These are phyloP conservation scores for Muntiacus muntjak DNA, from an alignment of 2,113 vertebrate species.

Conservation along the genomic window DNA sequence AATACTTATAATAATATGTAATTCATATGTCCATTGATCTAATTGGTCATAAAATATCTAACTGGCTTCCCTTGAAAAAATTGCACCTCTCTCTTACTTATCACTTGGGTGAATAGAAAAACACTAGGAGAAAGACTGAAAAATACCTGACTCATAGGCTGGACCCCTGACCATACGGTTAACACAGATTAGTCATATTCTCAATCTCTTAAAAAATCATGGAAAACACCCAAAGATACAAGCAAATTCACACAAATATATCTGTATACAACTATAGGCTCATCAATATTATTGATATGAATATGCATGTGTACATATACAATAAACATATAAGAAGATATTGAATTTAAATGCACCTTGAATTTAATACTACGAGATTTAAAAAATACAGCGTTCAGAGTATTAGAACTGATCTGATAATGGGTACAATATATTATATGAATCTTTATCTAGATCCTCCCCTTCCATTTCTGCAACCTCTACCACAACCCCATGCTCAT, in stretches of 20 bases:
- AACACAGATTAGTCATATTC: not conserved
- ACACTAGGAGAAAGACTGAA: not conserved
- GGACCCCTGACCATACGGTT: not conserved
- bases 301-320: not conserved
- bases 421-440: not conserved
- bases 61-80: not conserved
- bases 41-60: not conserved
- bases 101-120: not conserved
- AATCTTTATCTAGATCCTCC: not conserved
- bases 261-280: not conserved
- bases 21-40: not conserved
- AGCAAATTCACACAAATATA: not conserved
- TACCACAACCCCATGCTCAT: not conserved
- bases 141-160: not conserved
- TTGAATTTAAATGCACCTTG: not conserved
- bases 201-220: not conserved
- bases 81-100: not conserved
- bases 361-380: not conserved
- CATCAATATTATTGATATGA: not conserved
- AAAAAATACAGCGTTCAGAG: not conserved
- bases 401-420: not conserved
- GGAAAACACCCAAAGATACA: not conserved
- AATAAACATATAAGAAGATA: not conserved
- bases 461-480: not conserved
- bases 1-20: not conserved